phyloP scores from a whole-genome alignment of 2,113 vertebrate genomes.

The Sminthopsis crassicaudata region DNA sequence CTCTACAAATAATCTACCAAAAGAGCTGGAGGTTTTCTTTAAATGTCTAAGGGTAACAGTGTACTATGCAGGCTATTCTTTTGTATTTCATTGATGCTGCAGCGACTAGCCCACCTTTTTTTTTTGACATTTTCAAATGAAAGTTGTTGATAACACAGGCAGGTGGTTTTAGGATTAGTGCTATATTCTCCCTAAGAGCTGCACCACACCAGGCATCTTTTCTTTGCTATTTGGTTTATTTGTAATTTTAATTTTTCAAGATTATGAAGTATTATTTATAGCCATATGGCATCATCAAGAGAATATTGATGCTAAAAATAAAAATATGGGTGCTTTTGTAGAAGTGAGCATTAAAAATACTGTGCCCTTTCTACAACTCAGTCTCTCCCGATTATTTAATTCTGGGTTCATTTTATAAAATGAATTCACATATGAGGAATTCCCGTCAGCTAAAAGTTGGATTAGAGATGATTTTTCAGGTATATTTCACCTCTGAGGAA shows the following conservation, averaged over 20 bases:
- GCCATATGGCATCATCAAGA: neutral
- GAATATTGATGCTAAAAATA: neutral
- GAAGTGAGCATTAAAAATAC: neutral
- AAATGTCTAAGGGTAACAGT: neutral
- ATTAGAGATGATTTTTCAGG: neutral
- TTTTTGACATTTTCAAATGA: neutral
- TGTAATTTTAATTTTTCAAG: neutral
- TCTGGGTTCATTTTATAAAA: neutral
- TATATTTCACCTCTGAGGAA: neutral
- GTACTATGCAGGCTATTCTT: neutral
- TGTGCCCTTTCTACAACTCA: neutral
- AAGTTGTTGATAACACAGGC: neutral
- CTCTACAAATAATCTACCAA: neutral
- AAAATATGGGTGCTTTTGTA: neutral
- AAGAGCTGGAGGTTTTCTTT: neutral
- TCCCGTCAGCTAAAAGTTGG: neutral
- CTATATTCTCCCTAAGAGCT: no score
- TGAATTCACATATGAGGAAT: neutral
- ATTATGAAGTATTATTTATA: neutral
- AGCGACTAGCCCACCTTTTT: neutral
- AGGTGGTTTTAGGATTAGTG: no score
- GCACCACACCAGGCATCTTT: neutral
- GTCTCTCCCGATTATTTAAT: neutral
- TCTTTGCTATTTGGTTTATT: neutral
- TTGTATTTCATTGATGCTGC: neutral